Evolutionary conservation across 1,140 invertebrate species (phyloP), one percentile per base, ranked within the genome.

Genomic region (Varroa destructor): DNA sequence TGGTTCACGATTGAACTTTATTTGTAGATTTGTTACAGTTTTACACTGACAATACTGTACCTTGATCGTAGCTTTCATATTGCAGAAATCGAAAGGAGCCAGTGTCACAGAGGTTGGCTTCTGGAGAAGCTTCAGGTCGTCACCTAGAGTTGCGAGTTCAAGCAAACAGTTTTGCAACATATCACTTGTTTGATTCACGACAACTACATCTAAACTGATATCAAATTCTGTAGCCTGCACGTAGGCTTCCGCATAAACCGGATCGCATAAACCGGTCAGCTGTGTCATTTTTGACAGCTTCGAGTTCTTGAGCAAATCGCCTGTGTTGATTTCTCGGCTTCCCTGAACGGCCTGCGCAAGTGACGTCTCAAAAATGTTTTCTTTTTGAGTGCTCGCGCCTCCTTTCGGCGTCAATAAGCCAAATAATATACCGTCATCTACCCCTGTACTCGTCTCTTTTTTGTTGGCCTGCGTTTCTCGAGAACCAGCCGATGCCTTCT

Each of bases 181-280:
- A 78, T 99, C 95, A 73, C 84, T 84, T 40, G 97, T 99, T 82
- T 99, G 96, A 82, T 99, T 99, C 0, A 99, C 96, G 74, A 99
- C 88, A 6, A 97, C 83, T 25, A 97, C 92, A 81, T 97, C 93
- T n/a, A 97, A 82, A 54, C 95, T 91, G 77, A 97, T 96, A 77
- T 97, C 93, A 79, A 97, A 99, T 80, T 99, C 95, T 81, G 99
- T 99, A 70, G 99, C 95, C 80, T 99, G 89, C 0, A 99, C 95
- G 78, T 99, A 94, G 37, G 96, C 95, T 82, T 99, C 97, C 10
- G 95, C 90, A 81, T 99, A 99, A 56, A 99, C 93, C 0, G 97
- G 95, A 83, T 99, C 97, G 0, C 93, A 97, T 81, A 98, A 97
- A 36, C 96, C 97, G n/a, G 96, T 97, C 73, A 99, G 83, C 80